These are phyloP conservation scores for Capromys pilorides DNA, from an alignment of 2,797 vertebrate species.

Conservation along the genomic window DNA sequence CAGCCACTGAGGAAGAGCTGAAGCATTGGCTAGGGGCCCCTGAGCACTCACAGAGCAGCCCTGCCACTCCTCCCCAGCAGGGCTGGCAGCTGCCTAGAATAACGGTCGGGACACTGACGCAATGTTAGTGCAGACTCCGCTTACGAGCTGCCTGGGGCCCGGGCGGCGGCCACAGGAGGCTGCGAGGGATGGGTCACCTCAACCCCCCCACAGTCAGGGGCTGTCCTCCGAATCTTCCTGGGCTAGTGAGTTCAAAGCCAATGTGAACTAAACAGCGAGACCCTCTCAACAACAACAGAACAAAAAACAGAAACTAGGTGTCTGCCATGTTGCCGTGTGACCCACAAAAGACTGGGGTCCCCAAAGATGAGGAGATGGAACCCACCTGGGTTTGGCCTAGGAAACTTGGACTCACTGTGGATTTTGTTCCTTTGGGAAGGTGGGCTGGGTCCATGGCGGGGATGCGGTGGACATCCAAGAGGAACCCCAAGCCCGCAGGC, in stretches of 20 bases:
- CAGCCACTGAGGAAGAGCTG: neutral
- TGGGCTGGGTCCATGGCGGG: no score
- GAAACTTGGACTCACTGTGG: neutral
- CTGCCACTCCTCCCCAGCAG: neutral
- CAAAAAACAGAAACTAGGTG: neutral
- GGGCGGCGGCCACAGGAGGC: neutral
- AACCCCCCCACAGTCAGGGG: neutral
- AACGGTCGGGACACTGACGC: neutral
- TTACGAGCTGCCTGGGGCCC: neutral
- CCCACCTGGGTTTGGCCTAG: neutral
- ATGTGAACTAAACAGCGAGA: neutral
- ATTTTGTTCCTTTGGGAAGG: neutral
- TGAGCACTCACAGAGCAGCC: neutral
- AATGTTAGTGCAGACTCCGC: neutral
- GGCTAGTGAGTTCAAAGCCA: neutral
- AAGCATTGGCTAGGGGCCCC: neutral
- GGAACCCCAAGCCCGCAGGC: neutral
- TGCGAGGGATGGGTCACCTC: no score
- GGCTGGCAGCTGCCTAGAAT: neutral
- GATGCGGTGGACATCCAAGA: no score
- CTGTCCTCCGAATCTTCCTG: neutral
- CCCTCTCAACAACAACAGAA: neutral
- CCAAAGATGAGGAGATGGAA: neutral
- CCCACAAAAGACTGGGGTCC: neutral
- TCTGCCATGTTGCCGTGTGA: neutral